Base-by-base conservation (phyloP, 1,140 invertebrate species). In the Antheraea mylitta region DNA sequence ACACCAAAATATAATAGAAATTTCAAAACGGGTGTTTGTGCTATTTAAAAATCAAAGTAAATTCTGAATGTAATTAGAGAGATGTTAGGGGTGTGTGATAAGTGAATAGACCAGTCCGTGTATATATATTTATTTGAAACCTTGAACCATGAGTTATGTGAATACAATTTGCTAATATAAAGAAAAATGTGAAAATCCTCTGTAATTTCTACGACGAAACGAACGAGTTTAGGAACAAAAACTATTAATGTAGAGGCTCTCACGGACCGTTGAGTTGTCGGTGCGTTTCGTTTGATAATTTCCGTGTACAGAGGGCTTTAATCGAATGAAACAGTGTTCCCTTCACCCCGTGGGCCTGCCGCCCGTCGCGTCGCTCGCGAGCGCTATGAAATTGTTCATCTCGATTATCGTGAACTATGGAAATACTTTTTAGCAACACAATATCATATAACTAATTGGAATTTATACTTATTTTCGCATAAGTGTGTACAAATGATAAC, bases 231-330 rank as follows among this genome's bases (percentile, higher is more conserved):
- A 76, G 45, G 70, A 87, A 90, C 88, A 90, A 90, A 90, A 90
- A 89, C 88, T 90, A 89, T 87, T 85, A 85, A 86, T 86, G 86
- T 85, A 85, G 82, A 82, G 76, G 74, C 84, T 83, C 80, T 86
- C 81, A 80, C 88, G 83, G 86, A 70, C 82, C 81, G 88, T 76
- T 89, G 88, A 82, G 77, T 83, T 84, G 85, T 86, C 85, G 81
- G 85, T 89, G 85, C 82, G 86, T 86, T 87, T 82, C 87, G 89
- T 88, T 91, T 89, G 89, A 91, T 90, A 89, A 89, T 89, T 89
- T 85, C 82, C 81, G 77, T 86, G 80, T 87, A 82, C 81, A 81
- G 75, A 74, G 74, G 75, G 82, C 77, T 87, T 90, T 87, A 89
- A 90, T 90, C 86, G 84, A 90, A 85, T 90, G 80, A 85, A 85